phyloP scores from a whole-genome alignment of 2,888 invertebrate species.

The Lithophane leautieri region DNA sequence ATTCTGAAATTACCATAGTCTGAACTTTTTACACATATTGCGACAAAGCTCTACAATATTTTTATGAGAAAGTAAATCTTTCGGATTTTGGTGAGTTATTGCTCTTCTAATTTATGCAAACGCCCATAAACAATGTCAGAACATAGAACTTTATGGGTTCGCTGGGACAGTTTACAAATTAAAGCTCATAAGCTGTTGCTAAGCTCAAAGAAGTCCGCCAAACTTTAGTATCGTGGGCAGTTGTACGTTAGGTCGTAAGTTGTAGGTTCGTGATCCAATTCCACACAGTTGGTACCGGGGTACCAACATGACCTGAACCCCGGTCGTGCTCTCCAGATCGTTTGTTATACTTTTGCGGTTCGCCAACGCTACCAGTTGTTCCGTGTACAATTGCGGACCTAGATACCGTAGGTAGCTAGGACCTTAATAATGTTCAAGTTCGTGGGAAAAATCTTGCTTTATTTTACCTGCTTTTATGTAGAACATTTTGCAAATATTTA shows the following conservation, averaged over 20 bases:
- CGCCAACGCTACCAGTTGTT: slow-evolving; percentile 83
- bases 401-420: slow-evolving; percentile 74
- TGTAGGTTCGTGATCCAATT: slow-evolving; percentile 66
- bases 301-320: slow-evolving; percentile 63
- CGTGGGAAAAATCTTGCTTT: slow-evolving; percentile 74
- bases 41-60: not conserved
- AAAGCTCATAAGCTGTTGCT: not conserved
- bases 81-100: slow-evolving; percentile 17
- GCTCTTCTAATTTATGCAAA: slow-evolving; percentile 25
- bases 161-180: slow-evolving; percentile 40
- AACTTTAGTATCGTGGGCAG: slow-evolving; percentile 48
- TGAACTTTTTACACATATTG: slow-evolving; percentile 17
- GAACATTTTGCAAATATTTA: slow-evolving; percentile 16
- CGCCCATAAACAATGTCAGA: slow-evolving; percentile 20
- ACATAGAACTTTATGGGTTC: slow-evolving; percentile 31
- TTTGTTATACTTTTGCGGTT: slow-evolving; percentile 83
- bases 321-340: slow-evolving; percentile 65
- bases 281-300: slow-evolving; percentile 57
- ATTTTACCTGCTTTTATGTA: slow-evolving; percentile 31
- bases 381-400: slow-evolving; percentile 79
- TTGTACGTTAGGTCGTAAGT: slow-evolving; percentile 59
- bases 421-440: slow-evolving; percentile 72
- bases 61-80: slow-evolving; percentile 15
- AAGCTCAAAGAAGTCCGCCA: slow-evolving; percentile 51
- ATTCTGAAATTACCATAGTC: not conserved